Base-by-base conservation (phyloP, 2,113 vertebrate species). In the Brachionichthys hirsutus region DNA sequence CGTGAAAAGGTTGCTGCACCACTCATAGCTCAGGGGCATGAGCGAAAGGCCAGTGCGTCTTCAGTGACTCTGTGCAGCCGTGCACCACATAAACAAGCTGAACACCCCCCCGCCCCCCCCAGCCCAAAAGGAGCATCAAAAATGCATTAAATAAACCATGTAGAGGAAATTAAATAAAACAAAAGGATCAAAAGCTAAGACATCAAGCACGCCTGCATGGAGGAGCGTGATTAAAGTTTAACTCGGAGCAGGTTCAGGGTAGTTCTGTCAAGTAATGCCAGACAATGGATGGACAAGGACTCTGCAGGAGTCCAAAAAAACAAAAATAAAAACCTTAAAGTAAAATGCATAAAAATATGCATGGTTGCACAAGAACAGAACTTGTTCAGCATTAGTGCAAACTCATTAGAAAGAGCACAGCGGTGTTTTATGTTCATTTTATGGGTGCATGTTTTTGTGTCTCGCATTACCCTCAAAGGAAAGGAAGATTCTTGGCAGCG, bases 401-500 rank as follows among this genome's bases (percentile, higher is more conserved):
- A 30, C 24, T 38, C 36, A 38, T 38, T 38, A 38, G 12, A 40
- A 67, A 53, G 20, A 17, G 13, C 43, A 43, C 44, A 0, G n/a
- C 40, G 18, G 17, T 6, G 34, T 34, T 46, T 52, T 34, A n/a
- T 16, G 14, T 50, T 30, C 14, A 40, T 58, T 46, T 61, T 5
- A 15, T 12, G 22, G 47, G 56, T 4, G 43, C 12, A 24, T 44
- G 57, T 41, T 67, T 70, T 22, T 43, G n/a, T 52, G 17, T 55
- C 60, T 48, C 12, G 22, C 47, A 80, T 82, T 86, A 92, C 91
- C 91, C 80, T 88, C 86, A 56, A 90, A 92, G 40, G 89, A 54
- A 16, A 92, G 87, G 77, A 90, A 87, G 70, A 92, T 80, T 76
- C 91, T 85, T 3, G 91, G 89, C 72, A 73, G 75, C 11, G 89